Conservation (phyloP, 2,888 invertebrate species). For the Gonocerus acuteangulatus region DNA sequence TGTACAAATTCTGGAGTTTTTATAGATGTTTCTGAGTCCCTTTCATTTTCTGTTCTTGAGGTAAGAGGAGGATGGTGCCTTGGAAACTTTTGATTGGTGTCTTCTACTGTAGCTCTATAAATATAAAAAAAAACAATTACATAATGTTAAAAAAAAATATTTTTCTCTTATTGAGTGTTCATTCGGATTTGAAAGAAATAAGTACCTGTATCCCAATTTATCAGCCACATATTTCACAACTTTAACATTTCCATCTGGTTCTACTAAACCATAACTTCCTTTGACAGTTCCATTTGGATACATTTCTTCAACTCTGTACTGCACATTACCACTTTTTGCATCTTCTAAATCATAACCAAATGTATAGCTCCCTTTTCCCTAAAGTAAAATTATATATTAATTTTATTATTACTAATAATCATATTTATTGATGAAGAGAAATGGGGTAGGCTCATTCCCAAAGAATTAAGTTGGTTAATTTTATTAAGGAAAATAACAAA, state of each 20-base stretch:
- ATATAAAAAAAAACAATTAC: too few species aligned
- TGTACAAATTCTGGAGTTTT: not conserved
- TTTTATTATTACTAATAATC: too few species aligned
- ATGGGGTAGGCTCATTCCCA: too few species aligned
- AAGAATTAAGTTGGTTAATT: too few species aligned
- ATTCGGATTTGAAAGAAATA: not conserved
- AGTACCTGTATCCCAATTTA: constrained; percentile 58
- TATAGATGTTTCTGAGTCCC: not conserved
- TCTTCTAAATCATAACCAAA: constrained; percentile 67
- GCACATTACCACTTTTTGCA: constrained; percentile 55
- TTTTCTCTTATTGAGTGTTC: not conserved
- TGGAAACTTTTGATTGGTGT: constrained; percentile 2
- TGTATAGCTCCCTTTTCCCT: constrained; percentile 58
- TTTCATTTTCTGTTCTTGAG: constrained; percentile 3
- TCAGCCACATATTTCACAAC: constrained; percentile 60
- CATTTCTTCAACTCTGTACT: constrained; percentile 63
- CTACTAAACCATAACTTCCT: constrained; percentile 64
- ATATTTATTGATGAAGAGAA: too few species aligned
- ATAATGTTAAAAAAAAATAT: too few species aligned
- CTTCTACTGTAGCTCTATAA: constrained; percentile 14
- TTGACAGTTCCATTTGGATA: constrained; percentile 61
- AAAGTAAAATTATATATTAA: constrained; percentile 4
- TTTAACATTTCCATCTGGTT: constrained; percentile 54
- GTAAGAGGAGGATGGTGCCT: constrained; percentile 8
- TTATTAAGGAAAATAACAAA: too few species aligned